A percentile compares a stretch with the other conserved stretches of the same genome.
Evolutionary conservation across 1,140 invertebrate genomes (phyloP).

Genomic region (Drosophila ercepeae): DNA sequence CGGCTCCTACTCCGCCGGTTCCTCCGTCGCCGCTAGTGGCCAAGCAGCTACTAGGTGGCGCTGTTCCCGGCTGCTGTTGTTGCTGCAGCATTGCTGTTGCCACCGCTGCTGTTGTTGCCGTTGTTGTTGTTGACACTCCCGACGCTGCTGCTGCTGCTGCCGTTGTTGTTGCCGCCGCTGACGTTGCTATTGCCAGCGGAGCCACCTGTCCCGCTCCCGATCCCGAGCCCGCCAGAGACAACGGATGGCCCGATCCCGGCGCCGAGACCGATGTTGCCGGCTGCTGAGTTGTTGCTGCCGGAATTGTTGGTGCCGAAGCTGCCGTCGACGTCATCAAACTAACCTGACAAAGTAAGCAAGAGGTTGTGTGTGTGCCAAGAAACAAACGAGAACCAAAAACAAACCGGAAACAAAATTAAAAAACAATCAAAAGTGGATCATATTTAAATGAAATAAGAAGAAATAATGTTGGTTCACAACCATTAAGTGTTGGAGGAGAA

Average conservation of each 20-base stretch:
- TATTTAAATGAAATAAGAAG: not conserved
- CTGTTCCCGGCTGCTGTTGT: conserved; percentile 47
- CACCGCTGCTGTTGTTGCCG: not conserved
- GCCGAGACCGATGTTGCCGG: conserved; percentile 14
- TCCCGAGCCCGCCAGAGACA: conserved; percentile 17
- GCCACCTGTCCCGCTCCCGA: conserved; percentile 17
- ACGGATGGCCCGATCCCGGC: conserved; percentile 23
- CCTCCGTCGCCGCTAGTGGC: conserved; percentile 26
- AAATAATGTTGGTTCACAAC: not conserved
- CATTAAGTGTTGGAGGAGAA: not conserved
- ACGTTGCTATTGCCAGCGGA: conserved; percentile 2
- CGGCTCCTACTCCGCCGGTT: conserved; percentile 16
- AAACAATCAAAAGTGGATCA: conserved; percentile 35
- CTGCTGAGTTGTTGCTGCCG: conserved; percentile 15
- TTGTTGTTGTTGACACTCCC: not conserved
- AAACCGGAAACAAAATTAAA: conserved; percentile 47
- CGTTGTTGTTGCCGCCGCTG: conserved; percentile 5
- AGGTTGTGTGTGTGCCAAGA: conserved; percentile 84
- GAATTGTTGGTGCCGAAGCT: conserved; percentile 52
- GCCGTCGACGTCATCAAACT: conserved; percentile 93
- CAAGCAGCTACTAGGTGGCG: conserved; percentile 52
- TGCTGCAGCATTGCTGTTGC: conserved; percentile 28
- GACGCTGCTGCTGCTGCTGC: conserved; percentile 11
- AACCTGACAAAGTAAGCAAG: conserved; percentile 91
- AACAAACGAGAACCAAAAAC: conserved; percentile 38